Evolutionary conservation across 2,888 invertebrate genomes (phyloP), one percentile per base, ranked within the genome.

Genomic region (Sabellastarte sp.): DNA sequence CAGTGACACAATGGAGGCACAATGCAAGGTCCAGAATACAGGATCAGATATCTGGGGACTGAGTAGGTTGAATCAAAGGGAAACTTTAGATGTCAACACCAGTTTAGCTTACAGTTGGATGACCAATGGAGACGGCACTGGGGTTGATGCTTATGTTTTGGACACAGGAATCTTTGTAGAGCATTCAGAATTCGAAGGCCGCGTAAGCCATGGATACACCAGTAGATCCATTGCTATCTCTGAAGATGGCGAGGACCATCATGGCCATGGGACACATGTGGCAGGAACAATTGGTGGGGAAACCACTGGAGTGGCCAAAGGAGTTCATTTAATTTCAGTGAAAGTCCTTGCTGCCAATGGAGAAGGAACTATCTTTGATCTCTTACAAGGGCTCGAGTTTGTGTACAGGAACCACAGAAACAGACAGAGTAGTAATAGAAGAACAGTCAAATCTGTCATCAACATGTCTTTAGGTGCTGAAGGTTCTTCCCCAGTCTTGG

Each of bases 241-340:
- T 5, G 32, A 30, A 30, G 57, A 4, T 5, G 10, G 29, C 31
- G 57, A 5, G 10, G 57, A 57, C 57, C 57, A 24, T 26, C 5
- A 53, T 26, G 53, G 53, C 10, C 59, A 59, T 41, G 59, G 59
- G 4, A 59, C 59, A 28, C 59, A 59, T 28, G 32, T 32, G n/a
- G 59, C 59, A 3, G 59, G 59, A n/a, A 33, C 26, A 15, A 26
- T 26, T 5, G 59, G 20, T 24, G 32, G 41, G 4, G 28, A 26
- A 26, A 26, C 5, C 53, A 5, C 50, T 41, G 59, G 59, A 4
- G 41, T 41, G 24, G 59, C 59, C 10, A 59, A 59, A 29, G 28
- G 26, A 5, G 59, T 26, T n/a, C 15, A 32, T 26, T 10, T 59
- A 3, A 26, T 59, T 10, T 5, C 59, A 10, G 59, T 59, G 5